Base-by-base conservation (phyloP, 2,113 vertebrate genomes). In the Pelecanus crispus region DNA sequence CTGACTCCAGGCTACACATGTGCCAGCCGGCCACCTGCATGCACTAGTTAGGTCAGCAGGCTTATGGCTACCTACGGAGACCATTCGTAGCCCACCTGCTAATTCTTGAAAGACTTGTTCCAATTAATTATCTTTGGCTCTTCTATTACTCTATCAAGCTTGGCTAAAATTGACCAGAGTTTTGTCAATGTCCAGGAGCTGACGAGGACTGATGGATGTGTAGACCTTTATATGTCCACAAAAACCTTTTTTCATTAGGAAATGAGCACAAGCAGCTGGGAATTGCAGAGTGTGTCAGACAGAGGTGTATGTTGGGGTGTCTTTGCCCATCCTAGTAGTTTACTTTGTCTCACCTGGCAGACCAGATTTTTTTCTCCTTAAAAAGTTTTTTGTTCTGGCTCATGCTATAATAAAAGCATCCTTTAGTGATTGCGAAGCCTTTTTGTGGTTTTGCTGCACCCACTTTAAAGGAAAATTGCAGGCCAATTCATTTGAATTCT, bases 81-180 rank as follows among this genome's bases (percentile, higher is more conserved):
- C 8, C 6, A 13, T 34, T 58, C 0, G 0, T 78, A 81, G 55
- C 13, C 31, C 40, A 61, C 24, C 6, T 40, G 29, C 8, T 59
- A 32, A 56, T 49, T 86, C 59, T 7, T 55, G 45, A 80, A 88
- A 86, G 12, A 47, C 10, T 72, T 45, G 6, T 44, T 82, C 7
- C 36, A 50, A 9, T 38, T 86, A 85, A 90, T 47, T 40, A 6
- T 53, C 42, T 63, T 71, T 72, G 32, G 3, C 6, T 88, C 34
- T 81, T 88, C 36, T 81, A 13, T 52, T 83, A 61, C 21, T 56
- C 24, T 49, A 21, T 53, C 17, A 70, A 49, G 10, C 14, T 52
- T 45, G 19, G 10, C 13, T 61, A 44, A 95, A 80, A 77, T 20
- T 56, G 11, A 58, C 8, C 18, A 89, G 42, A 40, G 2, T 56